phyloP scores from a whole-genome alignment of 2,113 vertebrate genomes.

The Rallus limicola region DNA sequence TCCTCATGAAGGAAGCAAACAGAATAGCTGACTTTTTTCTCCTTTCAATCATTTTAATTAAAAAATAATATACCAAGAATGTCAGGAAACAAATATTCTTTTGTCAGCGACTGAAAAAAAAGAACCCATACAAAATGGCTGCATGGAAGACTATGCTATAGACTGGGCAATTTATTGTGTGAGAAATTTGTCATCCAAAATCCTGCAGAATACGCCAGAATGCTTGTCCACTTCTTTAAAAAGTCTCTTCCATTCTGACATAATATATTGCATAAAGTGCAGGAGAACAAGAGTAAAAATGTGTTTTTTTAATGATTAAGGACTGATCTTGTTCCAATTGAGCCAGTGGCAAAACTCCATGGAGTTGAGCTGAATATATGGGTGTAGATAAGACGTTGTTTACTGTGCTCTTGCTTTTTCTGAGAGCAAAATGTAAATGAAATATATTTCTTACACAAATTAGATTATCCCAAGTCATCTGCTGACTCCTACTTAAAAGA shows the following conservation, averaged over 20 bases:
- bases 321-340: slow-evolving; percentile 42
- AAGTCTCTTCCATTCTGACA: not conserved
- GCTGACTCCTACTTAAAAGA: slow-evolving; percentile 22
- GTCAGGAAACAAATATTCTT: not conserved
- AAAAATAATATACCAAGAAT: not conserved
- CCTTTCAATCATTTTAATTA: not conserved
- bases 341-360: slow-evolving; percentile 47
- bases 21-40: not conserved
- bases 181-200: not conserved
- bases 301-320: slow-evolving; percentile 49
- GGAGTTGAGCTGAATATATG: slow-evolving; percentile 47
- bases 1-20: not conserved
- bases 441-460: slow-evolving; percentile 50
- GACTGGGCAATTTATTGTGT: not conserved
- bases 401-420: slow-evolving; percentile 18
- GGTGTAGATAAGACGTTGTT: slow-evolving; percentile 55
- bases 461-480: slow-evolving; percentile 39
- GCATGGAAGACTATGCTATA: not conserved
- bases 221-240: not conserved
- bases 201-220: slow-evolving; percentile 12
- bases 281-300: slow-evolving; percentile 51
- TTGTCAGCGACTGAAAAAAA: not conserved
- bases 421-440: slow-evolving; percentile 45
- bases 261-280: slow-evolving; percentile 51
- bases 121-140: not conserved